Evolutionary conservation across 2,797 vertebrate genomes (phyloP), one percentile per base, ranked within the genome.

Genomic region (Gobio occitaniae): DNA sequence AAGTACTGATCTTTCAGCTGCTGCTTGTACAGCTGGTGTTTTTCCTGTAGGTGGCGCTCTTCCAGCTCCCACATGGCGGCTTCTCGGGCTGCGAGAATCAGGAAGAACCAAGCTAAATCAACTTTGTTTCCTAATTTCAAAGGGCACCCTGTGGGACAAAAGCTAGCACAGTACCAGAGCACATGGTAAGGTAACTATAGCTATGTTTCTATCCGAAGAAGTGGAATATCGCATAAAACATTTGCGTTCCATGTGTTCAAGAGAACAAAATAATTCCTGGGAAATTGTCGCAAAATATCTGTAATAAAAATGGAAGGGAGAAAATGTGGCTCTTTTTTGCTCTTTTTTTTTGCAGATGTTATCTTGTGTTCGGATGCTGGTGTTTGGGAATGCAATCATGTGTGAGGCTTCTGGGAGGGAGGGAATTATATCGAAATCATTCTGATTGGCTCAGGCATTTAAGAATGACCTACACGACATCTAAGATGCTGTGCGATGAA

Each of bases 1-100:
- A 99, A 99, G 91, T 99, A 99, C 93, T 99, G 98, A 91, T 99
- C 98, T 91, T 99, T 99, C 56, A 99, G 96, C 84, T 99, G 98
- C 93, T 99, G 97, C 80, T 99, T 99, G 77, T 97, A 95, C 86
- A 98, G 93, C 91, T 99, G 98, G 92, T 99, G 98, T 77, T 99
- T 99, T 93, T 99, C 98, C 94, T 99, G 98, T 52, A 99, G 96
- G 78, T 99, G 98, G 86, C 97, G 95, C 90, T 99, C 98, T 92
- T 99, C 98, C 93, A 98, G 95, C 87, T 99, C 98, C 98, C 98
- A 99, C 96, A 99, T 97, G 2, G 97, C 97, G 69, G 97, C 97
- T 93, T 99, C 98, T 0, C 97, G 94, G 0, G 97, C 98, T 99
- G 90, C 9, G n/a, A 82, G 29, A 52, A 69, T 50, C 16, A n/a